phyloP scores from a whole-genome alignment of 2,797 vertebrate genomes.

The Leptodactylus fallax region DNA sequence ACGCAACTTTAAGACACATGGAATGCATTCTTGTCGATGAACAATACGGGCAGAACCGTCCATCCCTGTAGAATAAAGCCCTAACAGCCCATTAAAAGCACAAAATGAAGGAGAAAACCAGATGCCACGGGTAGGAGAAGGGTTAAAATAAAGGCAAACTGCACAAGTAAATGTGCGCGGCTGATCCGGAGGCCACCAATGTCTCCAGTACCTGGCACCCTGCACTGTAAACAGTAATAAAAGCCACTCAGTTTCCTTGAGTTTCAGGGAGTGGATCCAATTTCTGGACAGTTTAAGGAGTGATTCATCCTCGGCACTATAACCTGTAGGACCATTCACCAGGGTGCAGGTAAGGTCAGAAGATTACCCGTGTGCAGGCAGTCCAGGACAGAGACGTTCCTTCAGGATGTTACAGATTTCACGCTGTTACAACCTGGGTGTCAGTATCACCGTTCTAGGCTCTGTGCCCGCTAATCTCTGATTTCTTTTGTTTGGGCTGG shows the following conservation, averaged over 20 bases:
- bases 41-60: background rate
- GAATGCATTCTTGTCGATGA: constrained; percentile 30
- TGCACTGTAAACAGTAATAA: constrained; percentile 33
- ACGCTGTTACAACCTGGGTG: constrained; percentile 22
- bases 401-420: constrained; percentile 6
- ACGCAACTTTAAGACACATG: constrained; percentile 38
- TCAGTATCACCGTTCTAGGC: constrained; percentile 30
- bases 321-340: background rate
- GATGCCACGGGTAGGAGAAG: background rate
- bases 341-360: constrained; percentile 55
- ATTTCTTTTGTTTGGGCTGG: constrained; percentile 2
- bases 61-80: background rate
- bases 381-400: constrained; percentile 23
- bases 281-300: background rate
- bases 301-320: constrained; percentile 35
- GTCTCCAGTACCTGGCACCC: constrained; percentile 28
- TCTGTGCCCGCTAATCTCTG: constrained; percentile 4
- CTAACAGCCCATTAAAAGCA: background rate
- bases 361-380: constrained; percentile 16
- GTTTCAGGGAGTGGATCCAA: constrained; percentile 37
- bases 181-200: background rate
- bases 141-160: background rate
- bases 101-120: background rate
- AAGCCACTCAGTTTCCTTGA: constrained; percentile 36
- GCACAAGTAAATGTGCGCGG: background rate